Evolutionary conservation across 2,113 vertebrate species (phyloP), one percentile per base, ranked within the genome.

Genomic region (Xiphophorus hellerii): DNA sequence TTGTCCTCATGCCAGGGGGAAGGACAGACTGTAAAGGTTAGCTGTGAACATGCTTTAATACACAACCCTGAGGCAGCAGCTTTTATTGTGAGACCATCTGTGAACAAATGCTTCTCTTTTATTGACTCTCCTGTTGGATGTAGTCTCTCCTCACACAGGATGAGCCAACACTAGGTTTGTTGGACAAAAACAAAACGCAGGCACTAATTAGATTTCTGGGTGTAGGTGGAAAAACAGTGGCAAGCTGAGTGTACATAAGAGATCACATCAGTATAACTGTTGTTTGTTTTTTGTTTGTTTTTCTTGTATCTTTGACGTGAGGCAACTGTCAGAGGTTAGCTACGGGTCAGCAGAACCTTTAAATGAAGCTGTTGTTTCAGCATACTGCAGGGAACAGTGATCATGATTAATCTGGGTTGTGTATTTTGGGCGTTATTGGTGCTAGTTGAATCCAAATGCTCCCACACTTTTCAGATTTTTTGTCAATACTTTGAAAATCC

Each of bases 101-200:
- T 70, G 66, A 20, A 77, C 66, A 65, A 76, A 76, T 78, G 83
- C 78, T 37, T 87, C 28, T 73, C 30, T 90, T 84, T 88, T 87
- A 88, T 88, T 79, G 71, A 75, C 64, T 73, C 70, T 81, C 82
- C 87, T 89, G 63, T 82, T 90, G 86, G 87, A 91, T 79, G 73
- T 20, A 64, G 13, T 87, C 8, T 87, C 8, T 62, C 22, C 66
- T 86, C 81, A 83, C 66, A 76, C 33, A 29, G 66, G 69, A 80
- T 73, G 70, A 71, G 66, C 51, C 8, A 28, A 81, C 74, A 73
- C 51, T 74, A 42, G 61, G 81, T 71, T 78, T 48, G 44, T 48
- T 42, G 39, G 48, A 66, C 33, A 67, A 64, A 71, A 72, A 69
- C 62, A 73, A 1, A 73, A 74, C 75, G 61, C 76, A 71, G 65